Evolutionary conservation across 2,888 invertebrate species (phyloP).

Genomic region (Chalcosyrphus nemorum): DNA sequence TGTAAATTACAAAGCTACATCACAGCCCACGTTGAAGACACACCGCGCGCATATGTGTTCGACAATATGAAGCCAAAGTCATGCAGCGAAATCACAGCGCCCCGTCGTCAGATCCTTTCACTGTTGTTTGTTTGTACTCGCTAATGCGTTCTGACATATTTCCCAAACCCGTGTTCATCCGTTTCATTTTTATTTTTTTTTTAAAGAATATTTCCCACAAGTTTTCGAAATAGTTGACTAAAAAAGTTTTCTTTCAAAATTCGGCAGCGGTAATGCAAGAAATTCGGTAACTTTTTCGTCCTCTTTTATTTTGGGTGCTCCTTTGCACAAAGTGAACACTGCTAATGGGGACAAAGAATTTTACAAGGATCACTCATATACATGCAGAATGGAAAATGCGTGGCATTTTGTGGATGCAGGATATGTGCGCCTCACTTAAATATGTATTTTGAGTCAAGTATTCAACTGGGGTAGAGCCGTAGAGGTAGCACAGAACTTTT

Average conservation of each 20-base stretch:
- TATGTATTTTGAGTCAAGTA: constrained; percentile 1
- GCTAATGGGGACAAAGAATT: constrained; percentile 31
- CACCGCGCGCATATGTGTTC: neutral
- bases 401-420: neutral
- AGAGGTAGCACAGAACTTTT: constrained; percentile 6
- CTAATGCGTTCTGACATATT: constrained; percentile 12
- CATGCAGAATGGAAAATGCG: neutral
- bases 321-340: neutral
- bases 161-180: neutral
- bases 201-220: neutral
- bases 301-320: constrained; percentile 2
- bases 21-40: neutral
- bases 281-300: constrained; percentile 32
- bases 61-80: constrained; percentile 5
- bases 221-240: constrained; percentile 35
- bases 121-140: constrained; percentile 20
- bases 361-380: constrained; percentile 35
- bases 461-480: neutral
- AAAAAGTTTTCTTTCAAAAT: constrained; percentile 22
- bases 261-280: constrained; percentile 40
- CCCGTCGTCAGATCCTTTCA: constrained; percentile 14
- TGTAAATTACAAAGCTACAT: constrained; percentile 17
- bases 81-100: constrained; percentile 25
- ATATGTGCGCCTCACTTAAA: neutral
- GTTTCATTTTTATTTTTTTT: neutral